Percentiles rank a stretch among this genome's conserved stretches.
These are phyloP conservation scores for Hapalemur alaotrensis DNA, from an alignment of 2,797 vertebrate genomes.

Conservation along the genomic window DNA sequence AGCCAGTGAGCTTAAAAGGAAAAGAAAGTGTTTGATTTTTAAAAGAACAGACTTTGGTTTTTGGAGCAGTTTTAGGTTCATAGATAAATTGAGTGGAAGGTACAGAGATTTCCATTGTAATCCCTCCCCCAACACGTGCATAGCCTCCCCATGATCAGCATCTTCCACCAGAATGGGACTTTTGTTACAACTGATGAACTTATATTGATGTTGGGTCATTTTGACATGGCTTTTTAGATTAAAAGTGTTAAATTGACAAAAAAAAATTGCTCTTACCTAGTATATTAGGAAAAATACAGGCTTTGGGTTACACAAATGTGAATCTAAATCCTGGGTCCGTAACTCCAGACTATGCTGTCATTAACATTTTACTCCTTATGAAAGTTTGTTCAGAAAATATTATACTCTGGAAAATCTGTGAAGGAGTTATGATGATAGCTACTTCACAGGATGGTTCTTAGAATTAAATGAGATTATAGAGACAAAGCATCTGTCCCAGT, in stretches of 20 bases:
- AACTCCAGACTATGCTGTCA: not conserved
- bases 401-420: not conserved
- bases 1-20: not conserved
- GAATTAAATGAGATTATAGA: conserved; percentile 11
- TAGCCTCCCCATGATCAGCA: too few species aligned
- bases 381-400: not conserved
- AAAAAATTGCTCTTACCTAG: not conserved
- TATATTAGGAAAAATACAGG: not conserved
- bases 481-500: not conserved
- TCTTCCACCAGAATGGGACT: not conserved
- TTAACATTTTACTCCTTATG: not conserved
- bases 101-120: not conserved
- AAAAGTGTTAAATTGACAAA: not conserved
- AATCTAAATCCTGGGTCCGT: not conserved
- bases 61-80: not conserved
- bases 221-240: not conserved
- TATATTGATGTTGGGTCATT: not conserved
- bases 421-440: not conserved
- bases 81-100: not conserved
- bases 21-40: not conserved
- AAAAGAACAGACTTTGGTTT: not conserved
- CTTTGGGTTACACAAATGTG: not conserved
- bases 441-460: not conserved
- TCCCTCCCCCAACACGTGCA: too few species aligned
- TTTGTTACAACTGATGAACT: not conserved